Base-by-base conservation (phyloP, 2,888 invertebrate genomes). In the Drosophila recens region DNA sequence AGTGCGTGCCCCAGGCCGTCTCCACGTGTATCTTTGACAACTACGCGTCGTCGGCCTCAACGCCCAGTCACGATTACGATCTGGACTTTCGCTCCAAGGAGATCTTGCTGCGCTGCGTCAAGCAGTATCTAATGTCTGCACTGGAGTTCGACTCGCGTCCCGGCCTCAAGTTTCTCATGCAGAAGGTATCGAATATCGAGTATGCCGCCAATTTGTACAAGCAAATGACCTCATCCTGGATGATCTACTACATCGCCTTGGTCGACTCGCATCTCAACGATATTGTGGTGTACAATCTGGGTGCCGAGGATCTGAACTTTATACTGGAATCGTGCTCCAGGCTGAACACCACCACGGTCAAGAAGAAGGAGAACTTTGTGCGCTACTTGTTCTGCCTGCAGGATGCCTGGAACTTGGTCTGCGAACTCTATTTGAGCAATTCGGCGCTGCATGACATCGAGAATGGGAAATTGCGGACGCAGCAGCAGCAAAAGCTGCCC, bases 201-300 rank as follows among this genome's bases (percentile, higher is more conserved):
- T 95, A 96, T 82, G 97, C 97, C 4, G 97, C 98, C 1, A 98
- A 97, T 92, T 93, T 98, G n/a, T 98, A 97, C 91, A 96, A 96
- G 69, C 98, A 98, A 93, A 97, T 98, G 10, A 97, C 97, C 36
- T 97, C 97, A 0, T 96, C 98, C 0, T 97, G 98, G 96, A 96
- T 98, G 43, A 96, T 98, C 20, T 96, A 97, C 92, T 95, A 97
- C 57, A 96, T 98, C 69, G 95, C 97, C 0, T 93, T 98, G 43
- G 96, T 98, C 38, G 97, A 98, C 90, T 94, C 98, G 71, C 97
- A 97, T 90, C 94, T 97, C 43, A 95, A 95, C 79, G 96, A 96
- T 34, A 95, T 96, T 52, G 93, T 94, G 38, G 94, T 93, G 72
- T 95, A 95, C 77, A 94, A 94, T 84, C 92, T 96, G 78, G 94